phyloP scores from a whole-genome alignment of 2,888 invertebrate species.

The Lamellibrachia satsuma region DNA sequence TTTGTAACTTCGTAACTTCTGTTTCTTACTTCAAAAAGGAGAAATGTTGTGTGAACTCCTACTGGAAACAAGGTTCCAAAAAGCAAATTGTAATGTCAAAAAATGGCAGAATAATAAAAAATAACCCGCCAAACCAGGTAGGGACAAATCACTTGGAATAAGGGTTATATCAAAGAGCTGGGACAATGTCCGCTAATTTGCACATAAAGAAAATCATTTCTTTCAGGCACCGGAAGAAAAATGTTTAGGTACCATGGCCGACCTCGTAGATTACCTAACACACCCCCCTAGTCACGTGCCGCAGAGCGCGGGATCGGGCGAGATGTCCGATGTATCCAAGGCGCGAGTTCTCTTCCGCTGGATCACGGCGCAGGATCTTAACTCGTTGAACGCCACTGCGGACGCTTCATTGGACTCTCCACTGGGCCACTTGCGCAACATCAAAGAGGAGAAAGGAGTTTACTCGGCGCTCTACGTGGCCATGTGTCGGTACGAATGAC shows the following conservation, averaged over 20 bases:
- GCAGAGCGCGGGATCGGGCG: neutral
- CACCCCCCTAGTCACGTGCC: neutral
- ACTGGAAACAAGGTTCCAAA: neutral
- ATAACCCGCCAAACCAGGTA: neutral
- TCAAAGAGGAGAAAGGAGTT: neutral
- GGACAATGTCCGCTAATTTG: neutral
- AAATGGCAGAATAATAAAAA: neutral
- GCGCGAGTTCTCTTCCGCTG: slow-evolving; percentile 13
- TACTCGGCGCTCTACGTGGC: neutral
- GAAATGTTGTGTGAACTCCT: too few relatives aligned
- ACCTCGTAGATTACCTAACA: neutral
- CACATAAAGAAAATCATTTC: too few relatives aligned
- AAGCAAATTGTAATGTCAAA: neutral
- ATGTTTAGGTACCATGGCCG: neutral
- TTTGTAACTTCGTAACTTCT: too few relatives aligned
- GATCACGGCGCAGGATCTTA: neutral
- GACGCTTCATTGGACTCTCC: neutral
- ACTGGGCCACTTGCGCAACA: neutral
- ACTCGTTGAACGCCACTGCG: neutral
- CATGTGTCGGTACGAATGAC: neutral
- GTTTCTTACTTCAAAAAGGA: too few relatives aligned
- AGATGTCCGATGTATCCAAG: neutral
- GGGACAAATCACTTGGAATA: neutral
- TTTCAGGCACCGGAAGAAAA: neutral
- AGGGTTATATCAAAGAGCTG: neutral